A percentile compares a stretch with the other conserved stretches of the same genome.
phyloP scores from a whole-genome alignment of 2,888 invertebrate species.

The Pollenia amentaria region DNA sequence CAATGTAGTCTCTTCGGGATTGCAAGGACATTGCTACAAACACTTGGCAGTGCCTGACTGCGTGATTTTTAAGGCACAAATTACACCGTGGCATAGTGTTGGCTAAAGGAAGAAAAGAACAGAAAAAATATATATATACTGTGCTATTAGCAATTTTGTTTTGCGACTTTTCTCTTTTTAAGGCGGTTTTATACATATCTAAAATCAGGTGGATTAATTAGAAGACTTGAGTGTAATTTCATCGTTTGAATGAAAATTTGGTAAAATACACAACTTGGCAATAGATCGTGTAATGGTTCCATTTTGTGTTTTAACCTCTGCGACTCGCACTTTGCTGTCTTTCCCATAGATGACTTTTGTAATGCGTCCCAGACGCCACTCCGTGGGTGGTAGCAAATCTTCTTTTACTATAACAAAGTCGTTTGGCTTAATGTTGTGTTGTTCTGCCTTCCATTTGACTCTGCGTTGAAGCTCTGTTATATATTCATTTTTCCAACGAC shows the following conservation, averaged over 20 bases:
- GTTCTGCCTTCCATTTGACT: background rate
- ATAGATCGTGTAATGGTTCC: background rate
- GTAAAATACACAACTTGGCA: conserved; percentile 3
- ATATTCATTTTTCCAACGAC: conserved; percentile 21
- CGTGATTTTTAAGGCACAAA: background rate
- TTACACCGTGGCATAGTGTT: background rate
- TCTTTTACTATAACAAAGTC: conserved; percentile 32
- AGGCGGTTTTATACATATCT: background rate
- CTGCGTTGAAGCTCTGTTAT: background rate
- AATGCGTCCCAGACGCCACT: background rate
- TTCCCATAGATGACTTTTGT: conserved; percentile 8
- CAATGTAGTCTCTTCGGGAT: background rate
- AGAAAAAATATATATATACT: too few species aligned
- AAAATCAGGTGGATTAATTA: too few species aligned
- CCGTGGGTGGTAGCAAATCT: background rate
- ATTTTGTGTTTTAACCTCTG: conserved; percentile 30
- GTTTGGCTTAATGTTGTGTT: background rate
- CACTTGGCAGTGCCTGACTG: background rate
- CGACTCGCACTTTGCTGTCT: conserved; percentile 21
- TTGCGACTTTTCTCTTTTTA: too few species aligned
- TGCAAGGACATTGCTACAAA: background rate
- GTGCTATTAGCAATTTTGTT: too few species aligned
- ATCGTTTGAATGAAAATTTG: too few species aligned
- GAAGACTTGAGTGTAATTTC: too few species aligned
- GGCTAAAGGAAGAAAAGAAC: background rate